phyloP scores from a whole-genome alignment of 2,888 invertebrate species.

The Conchocele bisecta region DNA sequence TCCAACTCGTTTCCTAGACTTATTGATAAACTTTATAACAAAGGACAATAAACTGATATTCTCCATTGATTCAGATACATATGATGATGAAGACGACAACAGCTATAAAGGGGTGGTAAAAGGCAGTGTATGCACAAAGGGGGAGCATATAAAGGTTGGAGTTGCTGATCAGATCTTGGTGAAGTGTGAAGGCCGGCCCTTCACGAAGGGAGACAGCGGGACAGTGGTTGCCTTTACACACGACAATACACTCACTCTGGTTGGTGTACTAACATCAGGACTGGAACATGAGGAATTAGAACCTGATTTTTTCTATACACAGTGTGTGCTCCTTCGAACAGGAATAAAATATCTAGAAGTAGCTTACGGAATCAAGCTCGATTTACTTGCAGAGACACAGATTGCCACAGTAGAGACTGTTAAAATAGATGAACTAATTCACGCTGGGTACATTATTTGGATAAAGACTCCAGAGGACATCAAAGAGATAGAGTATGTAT shows the following conservation, averaged over 20 bases:
- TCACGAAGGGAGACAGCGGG: not conserved
- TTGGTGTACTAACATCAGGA: not conserved
- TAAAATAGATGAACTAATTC: not conserved
- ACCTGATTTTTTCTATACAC: not conserved
- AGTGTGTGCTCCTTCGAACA: not conserved
- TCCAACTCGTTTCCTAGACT: too few relatives aligned
- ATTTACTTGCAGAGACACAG: not conserved
- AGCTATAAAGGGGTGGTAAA: too few relatives aligned
- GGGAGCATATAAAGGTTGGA: too few relatives aligned
- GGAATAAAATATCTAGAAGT: not conserved
- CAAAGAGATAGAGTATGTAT: not conserved
- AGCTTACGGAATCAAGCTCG: not conserved
- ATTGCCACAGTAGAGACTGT: not conserved
- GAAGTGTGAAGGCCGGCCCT: too few relatives aligned
- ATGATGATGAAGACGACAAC: too few relatives aligned
- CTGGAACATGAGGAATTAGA: not conserved
- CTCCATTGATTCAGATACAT: too few relatives aligned
- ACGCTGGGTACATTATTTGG: not conserved
- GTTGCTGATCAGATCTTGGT: too few relatives aligned
- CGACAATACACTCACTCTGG: not conserved
- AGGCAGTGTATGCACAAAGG: too few relatives aligned
- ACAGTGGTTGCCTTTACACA: not conserved
- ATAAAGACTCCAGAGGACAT: slow-evolving; percentile 1
- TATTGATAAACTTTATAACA: too few relatives aligned
- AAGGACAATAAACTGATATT: too few relatives aligned